Evolutionary conservation across 2,888 invertebrate genomes (phyloP).

Genomic region (Rhynchonema sp.): DNA sequence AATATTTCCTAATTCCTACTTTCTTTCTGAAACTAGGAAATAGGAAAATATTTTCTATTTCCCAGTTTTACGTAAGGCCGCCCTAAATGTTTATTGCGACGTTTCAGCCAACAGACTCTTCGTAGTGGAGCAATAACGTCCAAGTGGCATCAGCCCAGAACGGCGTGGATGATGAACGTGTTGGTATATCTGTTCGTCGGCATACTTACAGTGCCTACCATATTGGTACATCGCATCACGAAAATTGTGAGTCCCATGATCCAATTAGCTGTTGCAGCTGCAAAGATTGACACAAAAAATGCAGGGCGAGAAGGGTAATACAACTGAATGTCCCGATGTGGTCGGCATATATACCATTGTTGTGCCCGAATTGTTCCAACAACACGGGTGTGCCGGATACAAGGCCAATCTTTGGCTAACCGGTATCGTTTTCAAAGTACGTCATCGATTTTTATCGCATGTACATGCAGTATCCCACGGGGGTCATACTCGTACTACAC

Average conservation of each 20-base stretch:
- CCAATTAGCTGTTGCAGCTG: too few relatives aligned
- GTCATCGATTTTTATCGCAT: not conserved
- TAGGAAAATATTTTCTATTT: too few relatives aligned
- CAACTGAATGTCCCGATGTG: not conserved
- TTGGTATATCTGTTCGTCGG: constrained; percentile 17
- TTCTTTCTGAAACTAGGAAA: too few relatives aligned
- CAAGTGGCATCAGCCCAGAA: constrained; percentile 18
- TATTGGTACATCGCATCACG: constrained; percentile 19
- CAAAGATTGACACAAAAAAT: too few relatives aligned
- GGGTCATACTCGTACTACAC: not conserved
- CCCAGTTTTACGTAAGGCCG: too few relatives aligned
- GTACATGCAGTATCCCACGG: not conserved
- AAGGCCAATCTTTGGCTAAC: constrained; percentile 24
- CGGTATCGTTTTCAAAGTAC: constrained; percentile 22
- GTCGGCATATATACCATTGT: not conserved
- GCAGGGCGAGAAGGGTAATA: not conserved
- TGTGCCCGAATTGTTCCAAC: constrained; percentile 11
- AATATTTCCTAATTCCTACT: too few relatives aligned
- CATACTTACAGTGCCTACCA: constrained; percentile 17
- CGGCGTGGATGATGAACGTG: constrained; percentile 18
- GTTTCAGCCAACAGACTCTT: not conserved
- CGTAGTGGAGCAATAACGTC: not conserved
- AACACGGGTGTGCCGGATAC: constrained; percentile 18
- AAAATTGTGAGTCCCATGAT: too few relatives aligned
- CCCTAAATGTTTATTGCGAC: too few relatives aligned